Base-by-base conservation (phyloP, 2,888 invertebrate genomes). In the Lasius platythorax region DNA sequence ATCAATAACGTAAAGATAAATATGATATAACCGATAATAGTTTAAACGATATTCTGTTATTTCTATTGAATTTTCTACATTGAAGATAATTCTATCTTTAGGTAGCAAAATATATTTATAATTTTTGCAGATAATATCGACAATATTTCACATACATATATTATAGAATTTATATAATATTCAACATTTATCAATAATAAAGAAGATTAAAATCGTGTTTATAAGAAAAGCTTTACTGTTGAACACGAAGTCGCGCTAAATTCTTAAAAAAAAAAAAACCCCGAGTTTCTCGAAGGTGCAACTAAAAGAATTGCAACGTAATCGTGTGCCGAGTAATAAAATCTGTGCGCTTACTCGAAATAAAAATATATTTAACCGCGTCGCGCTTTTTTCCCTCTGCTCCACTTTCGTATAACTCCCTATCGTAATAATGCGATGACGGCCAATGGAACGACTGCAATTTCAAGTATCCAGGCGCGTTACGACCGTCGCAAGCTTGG, bases 291-390 rank as follows among this genome's bases (percentile, higher is more conserved):
- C 23, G 28, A 15, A 75, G 4, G 0, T 23, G 33, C 30, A 46
- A 50, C 33, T 18, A 18, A 50, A 37, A 87, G 75, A 68, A 83
- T 61, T 53, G 66, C 66, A 78, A 87, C 61, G 56, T 72, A 87
- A 86, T 30, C 89, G 86, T 85, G 79, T 88, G 83, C 83, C 83
- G 78, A 50, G 1, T 85, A 85, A 88, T 85, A 87, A 81, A 83
- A 82, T 83, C 53, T 63, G 78, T 70, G 68, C 50, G 82, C 72
- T 82, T 53, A 85, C 84, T 85, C 83, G 37, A 66, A 85, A 73
- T 66, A 73, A 75, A 82, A 78, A 70, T 84, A 76, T 33, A 50
- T 50, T 50, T 50, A 79, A 79, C 50, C 46, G 58, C 64, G 40
- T 82, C 73, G 64, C 43, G 58, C 28, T 67, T 37, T 63, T 61